A percentile compares a stretch with the other conserved stretches of the same genome.
phyloP scores from a whole-genome alignment of 1,140 invertebrate species.

The Meloidogyne chitwoodi region DNA sequence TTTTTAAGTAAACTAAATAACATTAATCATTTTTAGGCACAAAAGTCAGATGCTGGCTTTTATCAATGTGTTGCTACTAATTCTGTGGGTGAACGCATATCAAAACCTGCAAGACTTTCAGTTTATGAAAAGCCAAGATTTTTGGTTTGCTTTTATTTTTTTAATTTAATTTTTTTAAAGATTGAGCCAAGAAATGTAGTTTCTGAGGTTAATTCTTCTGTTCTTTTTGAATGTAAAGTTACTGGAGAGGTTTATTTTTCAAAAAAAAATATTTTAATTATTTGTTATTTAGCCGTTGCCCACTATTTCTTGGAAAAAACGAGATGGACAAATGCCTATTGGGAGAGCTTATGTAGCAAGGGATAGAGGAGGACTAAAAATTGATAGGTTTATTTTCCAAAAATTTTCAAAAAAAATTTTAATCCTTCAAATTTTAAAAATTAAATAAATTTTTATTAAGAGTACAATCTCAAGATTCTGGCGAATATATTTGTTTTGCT shows the following conservation, averaged over 20 bases:
- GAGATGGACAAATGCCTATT: constrained; percentile 42
- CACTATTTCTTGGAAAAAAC: constrained; percentile 46
- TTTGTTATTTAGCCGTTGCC: constrained; percentile 27
- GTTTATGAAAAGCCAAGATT: constrained; percentile 44
- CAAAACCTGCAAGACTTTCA: constrained; percentile 34
- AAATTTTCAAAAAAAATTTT: background rate
- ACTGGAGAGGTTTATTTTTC: constrained; percentile 23
- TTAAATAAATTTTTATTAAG: background rate
- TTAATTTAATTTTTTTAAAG: constrained; percentile 22
- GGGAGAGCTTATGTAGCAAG: constrained; percentile 41
- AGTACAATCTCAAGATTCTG: constrained; percentile 41
- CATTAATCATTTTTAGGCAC: constrained; percentile 28
- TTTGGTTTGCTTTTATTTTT: constrained; percentile 29
- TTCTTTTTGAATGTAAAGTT: constrained; percentile 43
- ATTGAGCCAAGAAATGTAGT: constrained; percentile 37
- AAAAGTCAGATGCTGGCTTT: constrained; percentile 42
- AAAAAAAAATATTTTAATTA: background rate
- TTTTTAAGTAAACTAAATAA: background rate
- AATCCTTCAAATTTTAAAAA: background rate
- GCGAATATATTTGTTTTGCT: constrained; percentile 38
- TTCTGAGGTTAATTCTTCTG: constrained; percentile 42
- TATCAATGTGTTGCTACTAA: constrained; percentile 41
- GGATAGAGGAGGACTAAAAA: constrained; percentile 42
- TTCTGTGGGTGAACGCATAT: constrained; percentile 36
- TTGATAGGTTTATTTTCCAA: constrained; percentile 25